Evolutionary conservation across 1,140 invertebrate genomes (phyloP).

Genomic region (Homarus americanus): DNA sequence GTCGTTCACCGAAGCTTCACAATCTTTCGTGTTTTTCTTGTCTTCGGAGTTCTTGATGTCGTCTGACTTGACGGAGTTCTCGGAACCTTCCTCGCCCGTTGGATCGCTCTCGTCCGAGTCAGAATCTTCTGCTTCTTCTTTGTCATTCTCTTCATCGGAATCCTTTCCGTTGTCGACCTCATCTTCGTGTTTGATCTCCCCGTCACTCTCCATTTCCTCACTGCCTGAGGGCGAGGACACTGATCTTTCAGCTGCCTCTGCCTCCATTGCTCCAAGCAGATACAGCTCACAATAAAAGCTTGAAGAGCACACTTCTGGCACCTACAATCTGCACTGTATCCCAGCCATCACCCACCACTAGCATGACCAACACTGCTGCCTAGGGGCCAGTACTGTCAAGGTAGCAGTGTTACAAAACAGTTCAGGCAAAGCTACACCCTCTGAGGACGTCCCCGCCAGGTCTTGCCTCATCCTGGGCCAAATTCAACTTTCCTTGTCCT

Average conservation of each 20-base stretch:
- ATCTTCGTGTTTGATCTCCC: conserved; percentile 54
- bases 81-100: conserved; percentile 25
- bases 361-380: not conserved
- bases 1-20: not conserved
- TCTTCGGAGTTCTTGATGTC: not conserved
- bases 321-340: too few species aligned
- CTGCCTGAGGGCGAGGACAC: conserved; percentile 57
- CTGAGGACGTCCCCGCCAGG: not conserved
- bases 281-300: not conserved
- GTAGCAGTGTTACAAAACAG: not conserved
- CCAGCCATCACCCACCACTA: not conserved
- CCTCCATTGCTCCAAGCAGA: conserved; percentile 11
- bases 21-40: not conserved
- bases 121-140: conserved; percentile 36
- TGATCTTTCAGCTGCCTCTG: conserved; percentile 28
- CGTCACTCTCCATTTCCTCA: conserved; percentile 56
- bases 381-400: not conserved
- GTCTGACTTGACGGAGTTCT: conserved; percentile 11
- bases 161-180: conserved; percentile 40
- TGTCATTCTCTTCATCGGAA: conserved; percentile 38
- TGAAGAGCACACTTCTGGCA: not conserved
- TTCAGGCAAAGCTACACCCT: not conserved
- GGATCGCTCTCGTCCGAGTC: conserved; percentile 42
- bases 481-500: conserved; percentile 62
- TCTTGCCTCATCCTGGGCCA: conserved; percentile 54